A percentile compares a stretch with the other conserved stretches of the same genome.
phyloP scores from a whole-genome alignment of 2,888 invertebrate genomes.

The Sphinx pinastri region DNA sequence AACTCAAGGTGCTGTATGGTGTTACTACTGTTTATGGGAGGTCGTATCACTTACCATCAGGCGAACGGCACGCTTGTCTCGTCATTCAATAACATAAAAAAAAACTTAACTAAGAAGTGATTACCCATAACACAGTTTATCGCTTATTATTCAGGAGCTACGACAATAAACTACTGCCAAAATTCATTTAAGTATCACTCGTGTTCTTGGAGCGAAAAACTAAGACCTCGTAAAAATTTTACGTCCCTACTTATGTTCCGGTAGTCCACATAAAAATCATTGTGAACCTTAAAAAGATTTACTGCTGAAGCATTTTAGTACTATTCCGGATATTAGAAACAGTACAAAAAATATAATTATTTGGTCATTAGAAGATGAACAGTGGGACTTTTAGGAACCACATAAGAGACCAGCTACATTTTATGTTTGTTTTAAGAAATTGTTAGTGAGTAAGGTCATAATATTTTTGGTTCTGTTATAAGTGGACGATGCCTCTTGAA shows the following conservation, averaged over 20 bases:
- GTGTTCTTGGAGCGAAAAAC: constrained; percentile 11
- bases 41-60: too few relatives aligned
- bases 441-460: too few relatives aligned
- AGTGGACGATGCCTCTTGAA: too few relatives aligned
- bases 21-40: too few relatives aligned
- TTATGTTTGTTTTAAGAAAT: too few relatives aligned
- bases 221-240: constrained; percentile 19
- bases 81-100: too few relatives aligned
- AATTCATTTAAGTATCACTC: constrained; percentile 2
- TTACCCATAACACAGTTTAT: too few relatives aligned
- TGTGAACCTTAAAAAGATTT: constrained; percentile 5
- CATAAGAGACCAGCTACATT: too few relatives aligned
- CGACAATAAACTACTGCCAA: neutral
- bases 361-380: neutral
- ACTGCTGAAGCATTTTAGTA: neutral
- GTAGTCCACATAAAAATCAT: constrained; percentile 19
- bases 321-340: constrained; percentile 1
- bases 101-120: too few relatives aligned
- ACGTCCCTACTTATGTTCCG: constrained; percentile 8
- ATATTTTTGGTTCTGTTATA: too few relatives aligned
- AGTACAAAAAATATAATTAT: neutral
- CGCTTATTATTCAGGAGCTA: neutral
- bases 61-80: too few relatives aligned
- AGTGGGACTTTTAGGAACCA: neutral
- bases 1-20: too few relatives aligned